A percentile compares a stretch with the other conserved stretches of the same genome.
phyloP scores from a whole-genome alignment of 2,113 vertebrate species.

The Nymphicus hollandicus region DNA sequence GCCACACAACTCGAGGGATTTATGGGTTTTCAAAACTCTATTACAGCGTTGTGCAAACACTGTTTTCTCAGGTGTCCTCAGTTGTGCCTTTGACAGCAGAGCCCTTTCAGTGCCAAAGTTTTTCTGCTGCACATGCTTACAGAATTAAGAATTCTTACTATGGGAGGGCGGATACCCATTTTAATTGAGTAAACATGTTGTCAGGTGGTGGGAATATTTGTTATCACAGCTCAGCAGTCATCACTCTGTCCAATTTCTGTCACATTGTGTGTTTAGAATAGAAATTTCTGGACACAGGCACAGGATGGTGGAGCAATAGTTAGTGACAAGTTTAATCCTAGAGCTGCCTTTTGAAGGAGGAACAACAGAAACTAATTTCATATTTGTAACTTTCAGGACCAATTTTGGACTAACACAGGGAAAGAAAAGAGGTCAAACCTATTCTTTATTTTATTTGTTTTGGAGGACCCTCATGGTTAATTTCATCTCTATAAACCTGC shows the following conservation, averaged over 20 bases:
- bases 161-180: neutral
- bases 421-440: neutral
- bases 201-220: neutral
- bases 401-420: neutral
- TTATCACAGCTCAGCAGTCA: neutral
- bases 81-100: neutral
- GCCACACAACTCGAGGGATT: neutral
- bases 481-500: neutral
- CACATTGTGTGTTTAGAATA: neutral
- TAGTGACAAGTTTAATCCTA: neutral
- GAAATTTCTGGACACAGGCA: neutral
- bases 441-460: neutral
- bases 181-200: neutral
- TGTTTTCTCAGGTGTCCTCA: neutral
- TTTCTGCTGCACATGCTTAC: neutral
- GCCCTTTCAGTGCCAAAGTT: neutral
- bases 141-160: neutral
- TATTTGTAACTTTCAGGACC: neutral
- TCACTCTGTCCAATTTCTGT: neutral
- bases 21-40: conserved; percentile 9
- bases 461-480: neutral
- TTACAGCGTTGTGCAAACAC: neutral
- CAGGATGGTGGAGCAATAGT: neutral
- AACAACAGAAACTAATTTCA: neutral
- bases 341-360: neutral